phyloP scores from a whole-genome alignment of 2,113 vertebrate species.

The Ceyx melanurus region DNA sequence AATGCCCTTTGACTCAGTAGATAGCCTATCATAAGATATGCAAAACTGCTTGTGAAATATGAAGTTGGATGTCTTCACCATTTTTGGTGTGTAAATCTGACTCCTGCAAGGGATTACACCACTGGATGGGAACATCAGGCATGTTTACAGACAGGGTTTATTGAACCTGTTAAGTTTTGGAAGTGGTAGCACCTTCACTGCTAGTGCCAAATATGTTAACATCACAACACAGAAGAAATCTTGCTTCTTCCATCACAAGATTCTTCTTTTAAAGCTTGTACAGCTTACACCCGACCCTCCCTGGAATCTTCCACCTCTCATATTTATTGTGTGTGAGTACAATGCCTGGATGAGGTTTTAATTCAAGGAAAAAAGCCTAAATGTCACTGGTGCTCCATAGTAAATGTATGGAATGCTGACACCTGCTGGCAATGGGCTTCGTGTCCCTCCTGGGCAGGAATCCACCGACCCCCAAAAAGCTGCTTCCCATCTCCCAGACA shows the following conservation, averaged over 20 bases:
- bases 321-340: not conserved
- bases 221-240: not conserved
- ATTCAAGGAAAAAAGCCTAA: not conserved
- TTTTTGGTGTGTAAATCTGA: not conserved
- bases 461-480: not conserved
- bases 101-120: not conserved
- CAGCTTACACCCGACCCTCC: not conserved
- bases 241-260: not conserved
- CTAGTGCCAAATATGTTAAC: not conserved
- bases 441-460: not conserved
- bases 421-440: constrained; percentile 56
- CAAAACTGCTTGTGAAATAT: not conserved
- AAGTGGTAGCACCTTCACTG: not conserved
- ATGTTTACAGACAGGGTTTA: not conserved
- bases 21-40: fast-evolving
- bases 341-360: not conserved
- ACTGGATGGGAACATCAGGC: not conserved
- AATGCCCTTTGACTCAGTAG: constrained; percentile 15
- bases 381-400: not conserved
- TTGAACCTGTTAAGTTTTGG: not conserved
- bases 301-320: not conserved
- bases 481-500: not conserved
- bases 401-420: constrained; percentile 62
- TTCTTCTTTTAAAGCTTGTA: not conserved
- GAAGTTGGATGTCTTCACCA: too few species aligned